Base-by-base conservation (phyloP, 2,113 vertebrate species). In the Hyperopisus bebe region DNA sequence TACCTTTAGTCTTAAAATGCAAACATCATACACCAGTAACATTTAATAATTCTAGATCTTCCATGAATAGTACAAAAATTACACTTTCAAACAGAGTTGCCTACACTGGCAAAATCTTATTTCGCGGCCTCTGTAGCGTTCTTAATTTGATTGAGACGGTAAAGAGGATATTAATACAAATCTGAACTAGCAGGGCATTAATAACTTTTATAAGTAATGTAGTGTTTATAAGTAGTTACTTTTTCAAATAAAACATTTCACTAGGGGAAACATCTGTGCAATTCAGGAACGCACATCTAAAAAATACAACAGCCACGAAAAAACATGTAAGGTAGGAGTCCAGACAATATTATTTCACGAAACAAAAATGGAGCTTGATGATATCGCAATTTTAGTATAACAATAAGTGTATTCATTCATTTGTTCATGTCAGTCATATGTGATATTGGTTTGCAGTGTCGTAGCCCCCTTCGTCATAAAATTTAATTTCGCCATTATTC, bases 71-170 rank as follows among this genome's bases (percentile, higher is more conserved):
- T n/a, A 47, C 17, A 83, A 39, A 46, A 83, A 83, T 27, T 4
- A 8, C 47, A 39, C 47, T 86, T 46, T 48, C 24, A 86, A 24
- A 86, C 44, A 5, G 6, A 27, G 47, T 51, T 47, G 96, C 94
- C 93, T 97, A 0, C 98, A 0, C 98, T 99, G 74, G 98, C 98
- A 46, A 98, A 99, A 2, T 98, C 98, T 93, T 99, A 98, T 90
- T 99, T 99, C 92, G 99, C 98, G 9, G 98, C 98, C 95, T 99
- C 98, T 98, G 99, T 99, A 86, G 98, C 98, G 90, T 99, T 99
- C 90, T 99, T 98, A 82, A 99, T 99, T 94, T 99, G 98, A 94
- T 99, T 98, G 92, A 99, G 99, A 86, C 98, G 91, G 42, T 24
- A 86, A 27, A 70, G 11, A 88, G 1, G 1, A n/a, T 62, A 2